Conservation (phyloP, 2,888 invertebrate genomes). For the Microplitis manilae region DNA sequence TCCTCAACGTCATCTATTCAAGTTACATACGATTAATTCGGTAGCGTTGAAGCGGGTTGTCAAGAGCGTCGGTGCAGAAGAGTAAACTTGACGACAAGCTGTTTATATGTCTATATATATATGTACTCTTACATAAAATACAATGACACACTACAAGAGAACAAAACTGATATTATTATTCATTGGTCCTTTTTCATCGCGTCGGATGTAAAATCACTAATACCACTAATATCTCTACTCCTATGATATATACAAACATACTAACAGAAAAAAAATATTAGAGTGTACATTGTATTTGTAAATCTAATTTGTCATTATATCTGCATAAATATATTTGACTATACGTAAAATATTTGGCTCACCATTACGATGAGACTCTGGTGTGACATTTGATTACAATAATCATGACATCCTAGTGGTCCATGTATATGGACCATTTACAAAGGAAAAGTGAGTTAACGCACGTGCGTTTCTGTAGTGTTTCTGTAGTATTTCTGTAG, state of each 20-base stretch:
- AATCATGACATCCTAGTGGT: too few species aligned
- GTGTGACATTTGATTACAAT: too few species aligned
- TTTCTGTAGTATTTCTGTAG: constrained; percentile 2
- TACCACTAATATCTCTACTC: too few species aligned
- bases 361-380: too few species aligned
- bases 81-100: not conserved
- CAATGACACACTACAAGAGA: not conserved
- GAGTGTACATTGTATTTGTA: too few species aligned
- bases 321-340: too few species aligned
- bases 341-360: too few species aligned
- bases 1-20: not conserved
- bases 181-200: not conserved
- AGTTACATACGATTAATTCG: constrained; percentile 15
- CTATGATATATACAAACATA: too few species aligned
- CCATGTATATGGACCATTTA: too few species aligned
- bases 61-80: constrained; percentile 5
- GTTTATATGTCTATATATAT: not conserved
- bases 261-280: too few species aligned
- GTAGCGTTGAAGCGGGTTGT: constrained; percentile 4
- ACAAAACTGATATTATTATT: constrained; percentile 4
- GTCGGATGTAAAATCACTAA: not conserved
- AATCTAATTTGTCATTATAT: too few species aligned
- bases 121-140: not conserved
- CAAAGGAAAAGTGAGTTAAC: too few species aligned
- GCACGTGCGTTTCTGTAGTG: constrained; percentile 11